A percentile compares a stretch with the other conserved stretches of the same genome.
phyloP scores from a whole-genome alignment of 2,113 vertebrate genomes.

The Alethe diademata region DNA sequence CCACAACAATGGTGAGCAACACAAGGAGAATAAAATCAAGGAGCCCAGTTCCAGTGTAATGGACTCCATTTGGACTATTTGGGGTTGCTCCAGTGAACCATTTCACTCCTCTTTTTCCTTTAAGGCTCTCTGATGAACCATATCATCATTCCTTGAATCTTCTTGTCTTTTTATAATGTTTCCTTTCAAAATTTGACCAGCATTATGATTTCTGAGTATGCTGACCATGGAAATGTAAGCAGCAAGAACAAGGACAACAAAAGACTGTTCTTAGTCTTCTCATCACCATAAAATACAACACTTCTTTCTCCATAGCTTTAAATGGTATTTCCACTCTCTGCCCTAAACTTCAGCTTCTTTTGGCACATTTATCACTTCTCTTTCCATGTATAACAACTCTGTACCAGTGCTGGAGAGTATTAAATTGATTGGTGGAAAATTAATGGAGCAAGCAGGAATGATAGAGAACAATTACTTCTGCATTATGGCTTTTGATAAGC shows the following conservation, averaged over 20 bases:
- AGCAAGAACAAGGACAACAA: not conserved
- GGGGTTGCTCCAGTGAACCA: not conserved
- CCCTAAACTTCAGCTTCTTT: not conserved
- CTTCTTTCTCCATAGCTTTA: not conserved
- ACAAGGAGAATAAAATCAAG: not conserved
- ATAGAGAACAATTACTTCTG: not conserved
- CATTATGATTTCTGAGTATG: not conserved
- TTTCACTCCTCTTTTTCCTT: not conserved
- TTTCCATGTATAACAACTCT: not conserved
- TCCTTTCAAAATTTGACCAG: not conserved
- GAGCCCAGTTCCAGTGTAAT: not conserved
- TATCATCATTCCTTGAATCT: not conserved
- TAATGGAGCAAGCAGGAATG: not conserved
- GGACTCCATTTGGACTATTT: not conserved
- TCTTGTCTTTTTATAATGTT: not conserved
- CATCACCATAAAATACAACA: not conserved
- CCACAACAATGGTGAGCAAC: not conserved
- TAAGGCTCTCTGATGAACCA: not conserved
- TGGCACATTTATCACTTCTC: not conserved
- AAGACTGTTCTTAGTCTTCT: not conserved
- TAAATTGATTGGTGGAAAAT: constrained; percentile 9
- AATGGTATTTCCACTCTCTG: not conserved
- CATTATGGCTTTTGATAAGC: not conserved
- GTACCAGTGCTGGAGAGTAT: not conserved
- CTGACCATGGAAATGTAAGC: not conserved